Base-by-base conservation (phyloP, 37 sponge, comb jelly and placozoan genomes). In the Cliona cf. orientalis region DNA sequence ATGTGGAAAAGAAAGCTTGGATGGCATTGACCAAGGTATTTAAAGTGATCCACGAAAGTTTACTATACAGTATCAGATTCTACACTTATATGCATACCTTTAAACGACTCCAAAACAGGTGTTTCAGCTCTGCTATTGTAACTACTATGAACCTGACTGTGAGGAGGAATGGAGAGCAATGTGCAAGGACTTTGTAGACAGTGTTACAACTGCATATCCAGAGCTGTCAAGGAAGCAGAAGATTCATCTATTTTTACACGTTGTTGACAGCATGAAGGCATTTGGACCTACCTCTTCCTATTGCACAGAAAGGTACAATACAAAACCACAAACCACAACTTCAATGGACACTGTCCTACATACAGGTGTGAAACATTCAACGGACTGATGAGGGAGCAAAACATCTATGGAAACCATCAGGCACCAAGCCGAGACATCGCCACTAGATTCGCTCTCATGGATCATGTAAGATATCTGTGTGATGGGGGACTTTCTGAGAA, bases 351-450 rank as follows among this genome's bases (percentile, higher is more conserved):
- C n/a, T n/a, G 23, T 62, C 23, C 19, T 62, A 25, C 64, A 62
- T 62, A 23, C 64, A 62, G 64, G 64, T 62, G 64, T 62, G 64
- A 62, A 28, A 23, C 64, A 25, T 62, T 62, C 64, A 62, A 62
- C 64, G 12, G 26, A 25, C 19, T 25, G 26, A 62, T 62, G 22
- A 12, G 64, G 23, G 26, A 12, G 6, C 7, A 62, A 11, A 62
- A 62, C 26, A 23, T 62, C 19, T 62, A 25, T 23, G 19, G 25
- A 25, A 62, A 62, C 26, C 19, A n/a, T 25, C 6, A 7, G 19
- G 64, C 64, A 7, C 26, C 64, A 62, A 62, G 64, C 26, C 19
- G 64, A 25, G 64, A 62, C 28, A n/a, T 62, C 23, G 64, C 64
- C 7, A 7, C 6, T 7, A 12, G 28, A 11, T 62, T 62, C 26